A percentile compares a stretch with the other conserved stretches of the same genome.
Evolutionary conservation across 2,888 invertebrate species (phyloP).

Genomic region (Drosophila neotestacea): DNA sequence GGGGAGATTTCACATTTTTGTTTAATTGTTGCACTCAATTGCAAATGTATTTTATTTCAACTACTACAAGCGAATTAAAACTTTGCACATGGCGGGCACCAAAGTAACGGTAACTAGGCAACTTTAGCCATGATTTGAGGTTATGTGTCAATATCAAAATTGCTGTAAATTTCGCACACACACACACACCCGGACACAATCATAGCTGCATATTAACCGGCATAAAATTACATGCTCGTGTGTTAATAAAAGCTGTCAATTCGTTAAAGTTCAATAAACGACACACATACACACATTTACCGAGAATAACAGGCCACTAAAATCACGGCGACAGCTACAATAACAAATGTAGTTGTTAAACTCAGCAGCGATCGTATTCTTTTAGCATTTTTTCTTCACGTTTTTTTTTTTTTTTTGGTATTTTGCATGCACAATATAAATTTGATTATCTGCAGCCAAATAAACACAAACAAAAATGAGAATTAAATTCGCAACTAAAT

Average conservation of each 20-base stretch:
- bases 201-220: slow-evolving; percentile 21
- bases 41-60: slow-evolving; percentile 14
- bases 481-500: slow-evolving; percentile 51
- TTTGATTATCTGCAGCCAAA: slow-evolving; percentile 73
- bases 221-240: slow-evolving; percentile 40
- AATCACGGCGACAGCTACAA: slow-evolving; percentile 29
- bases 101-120: slow-evolving; percentile 66
- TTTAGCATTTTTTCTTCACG: slow-evolving; percentile 53
- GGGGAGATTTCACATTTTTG: slow-evolving; percentile 63
- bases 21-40: slow-evolving; percentile 53
- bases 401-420: slow-evolving; percentile 14
- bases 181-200: slow-evolving; percentile 12
- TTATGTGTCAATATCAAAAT: slow-evolving; percentile 52
- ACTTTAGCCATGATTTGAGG: slow-evolving; percentile 51
- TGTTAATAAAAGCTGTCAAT: slow-evolving; percentile 56
- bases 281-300: slow-evolving; percentile 21
- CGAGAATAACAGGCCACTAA: slow-evolving; percentile 21
- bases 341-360: slow-evolving; percentile 50
- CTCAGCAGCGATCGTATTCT: slow-evolving; percentile 54
- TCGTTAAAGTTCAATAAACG: slow-evolving; percentile 71
- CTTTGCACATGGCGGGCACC: slow-evolving; percentile 42
- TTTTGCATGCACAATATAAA: slow-evolving; percentile 73
- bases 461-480: slow-evolving; percentile 57
- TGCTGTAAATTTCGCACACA: slow-evolving; percentile 39
- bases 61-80: slow-evolving; percentile 15